Evolutionary conservation across 2,113 vertebrate genomes (phyloP).

Genomic region (Phoenicopterus ruber): DNA sequence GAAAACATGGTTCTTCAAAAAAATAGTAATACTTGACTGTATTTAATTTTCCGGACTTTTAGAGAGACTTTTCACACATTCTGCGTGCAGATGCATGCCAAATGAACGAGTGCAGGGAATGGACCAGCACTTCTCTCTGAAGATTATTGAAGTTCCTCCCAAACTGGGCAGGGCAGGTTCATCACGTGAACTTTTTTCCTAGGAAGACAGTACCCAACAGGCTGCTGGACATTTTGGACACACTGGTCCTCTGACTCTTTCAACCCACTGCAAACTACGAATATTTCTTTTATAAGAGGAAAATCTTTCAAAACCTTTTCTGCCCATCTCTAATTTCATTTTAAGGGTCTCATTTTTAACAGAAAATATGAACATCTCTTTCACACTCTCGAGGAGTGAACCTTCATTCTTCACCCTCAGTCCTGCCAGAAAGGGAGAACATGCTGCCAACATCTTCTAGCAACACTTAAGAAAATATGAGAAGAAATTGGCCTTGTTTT

Average conservation of each 20-base stretch:
- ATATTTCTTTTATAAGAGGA: background rate
- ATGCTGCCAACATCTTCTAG: slow-evolving; percentile 50
- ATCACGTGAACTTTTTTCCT: background rate
- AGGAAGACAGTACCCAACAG: background rate
- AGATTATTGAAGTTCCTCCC: background rate
- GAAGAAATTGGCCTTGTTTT: slow-evolving; percentile 35
- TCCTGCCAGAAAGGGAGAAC: slow-evolving; percentile 51
- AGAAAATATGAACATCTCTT: slow-evolving; percentile 52
- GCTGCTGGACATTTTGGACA: background rate
- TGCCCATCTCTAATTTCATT: slow-evolving; percentile 29
- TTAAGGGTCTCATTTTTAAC: slow-evolving; percentile 37
- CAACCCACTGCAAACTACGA: background rate
- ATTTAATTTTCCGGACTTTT: background rate
- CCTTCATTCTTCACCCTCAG: slow-evolving; percentile 54
- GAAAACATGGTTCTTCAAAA: background rate
- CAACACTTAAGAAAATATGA: slow-evolving; percentile 46
- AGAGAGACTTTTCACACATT: background rate
- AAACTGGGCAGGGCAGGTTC: background rate
- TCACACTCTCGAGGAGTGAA: slow-evolving; percentile 53
- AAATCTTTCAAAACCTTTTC: background rate
- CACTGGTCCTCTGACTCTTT: background rate
- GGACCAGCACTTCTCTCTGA: background rate
- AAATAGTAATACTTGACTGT: too few relatives aligned
- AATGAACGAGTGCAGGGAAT: background rate
- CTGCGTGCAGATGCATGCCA: background rate